Percentiles rank a stretch among this genome's conserved stretches.
These are phyloP conservation scores for Andricus curvator DNA, from an alignment of 2,888 invertebrate species.

Conservation along the genomic window DNA sequence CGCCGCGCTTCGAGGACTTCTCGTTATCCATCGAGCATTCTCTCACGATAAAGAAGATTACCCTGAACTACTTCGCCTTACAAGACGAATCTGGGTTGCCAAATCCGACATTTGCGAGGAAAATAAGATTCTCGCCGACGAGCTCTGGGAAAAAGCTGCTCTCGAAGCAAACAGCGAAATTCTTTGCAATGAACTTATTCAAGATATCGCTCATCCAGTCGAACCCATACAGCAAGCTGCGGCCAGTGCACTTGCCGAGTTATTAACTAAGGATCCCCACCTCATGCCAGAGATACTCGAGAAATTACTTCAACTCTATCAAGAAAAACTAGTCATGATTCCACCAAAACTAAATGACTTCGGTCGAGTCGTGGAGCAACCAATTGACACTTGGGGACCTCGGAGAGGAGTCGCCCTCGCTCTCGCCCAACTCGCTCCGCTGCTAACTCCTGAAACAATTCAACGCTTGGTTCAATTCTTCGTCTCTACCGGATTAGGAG, in stretches of 20 bases:
- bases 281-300: constrained; percentile 82
- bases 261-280: constrained; percentile 81
- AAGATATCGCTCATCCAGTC: constrained; percentile 89
- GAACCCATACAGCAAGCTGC: constrained; percentile 91
- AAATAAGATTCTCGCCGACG: constrained; percentile 83
- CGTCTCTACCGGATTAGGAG: constrained; percentile 92
- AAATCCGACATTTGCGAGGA: constrained; percentile 89
- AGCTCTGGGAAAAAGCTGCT: constrained; percentile 82
- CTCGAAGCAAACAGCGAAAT: constrained; percentile 79
- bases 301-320: constrained; percentile 86
- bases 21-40: constrained; percentile 83
- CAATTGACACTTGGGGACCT: constrained; percentile 94
- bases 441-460: constrained; percentile 85
- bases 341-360: constrained; percentile 94
- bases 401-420: constrained; percentile 93
- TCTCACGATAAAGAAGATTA: constrained; percentile 82
- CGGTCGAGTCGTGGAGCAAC: constrained; percentile 91
- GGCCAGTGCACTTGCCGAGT: constrained; percentile 87
- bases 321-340: constrained; percentile 88
- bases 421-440: constrained; percentile 88
- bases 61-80: constrained; percentile 82
- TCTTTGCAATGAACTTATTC: constrained; percentile 82
- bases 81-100: constrained; percentile 90
- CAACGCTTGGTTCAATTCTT: constrained; percentile 88
- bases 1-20: constrained; percentile 87